Base-by-base conservation (phyloP, 2,797 vertebrate genomes). In the Parauchenoglanis ngamensis region DNA sequence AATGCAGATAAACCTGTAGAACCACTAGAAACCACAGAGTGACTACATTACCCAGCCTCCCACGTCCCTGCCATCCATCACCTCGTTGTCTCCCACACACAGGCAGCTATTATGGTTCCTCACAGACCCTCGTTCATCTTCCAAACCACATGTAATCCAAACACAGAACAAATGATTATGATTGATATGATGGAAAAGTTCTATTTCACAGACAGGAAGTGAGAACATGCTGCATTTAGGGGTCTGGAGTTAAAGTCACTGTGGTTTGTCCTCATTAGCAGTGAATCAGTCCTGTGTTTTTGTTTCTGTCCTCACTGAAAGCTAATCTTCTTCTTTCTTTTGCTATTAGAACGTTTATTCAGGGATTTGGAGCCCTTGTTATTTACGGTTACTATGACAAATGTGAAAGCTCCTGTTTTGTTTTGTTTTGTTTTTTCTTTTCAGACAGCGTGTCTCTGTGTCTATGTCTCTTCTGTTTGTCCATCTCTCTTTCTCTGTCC, bases 1-100 rank as follows among this genome's bases (percentile, higher is more conserved):
- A 40, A 1, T 31, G 17, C 4, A 19, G 19, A 46, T 15, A 61
- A 61, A 63, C 40, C 68, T 76, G 54, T 28, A 84, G 70, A 72
- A 59, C 49, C 80, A 44, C 73, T 8, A 40, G 17, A 87, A 56
- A 80, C 86, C 86, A 84, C 75, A 84, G 67, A 23, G 31, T 35
- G 83, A 67, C 80, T 77, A 81, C 81, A 85, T 86, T 82, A 77
- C 89, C 88, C 70, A 35, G 82, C n/a, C 49, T 80, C 25, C 40
- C 63, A 57, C 19, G 28, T 59, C 56, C 46, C 84, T 59, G 76
- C 44, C 83, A 90, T 89, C 81, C 68, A 90, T 89, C 84, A 86
- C 63, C 72, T 75, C 7, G 12, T 87, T 72, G 81, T 68, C 77
- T 87, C 72, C 23, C 10, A 59, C 77, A 87, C 87, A 61, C 46